Evolutionary conservation across 2,888 invertebrate genomes (phyloP).

Genomic region (Onthophagus sagittarius): DNA sequence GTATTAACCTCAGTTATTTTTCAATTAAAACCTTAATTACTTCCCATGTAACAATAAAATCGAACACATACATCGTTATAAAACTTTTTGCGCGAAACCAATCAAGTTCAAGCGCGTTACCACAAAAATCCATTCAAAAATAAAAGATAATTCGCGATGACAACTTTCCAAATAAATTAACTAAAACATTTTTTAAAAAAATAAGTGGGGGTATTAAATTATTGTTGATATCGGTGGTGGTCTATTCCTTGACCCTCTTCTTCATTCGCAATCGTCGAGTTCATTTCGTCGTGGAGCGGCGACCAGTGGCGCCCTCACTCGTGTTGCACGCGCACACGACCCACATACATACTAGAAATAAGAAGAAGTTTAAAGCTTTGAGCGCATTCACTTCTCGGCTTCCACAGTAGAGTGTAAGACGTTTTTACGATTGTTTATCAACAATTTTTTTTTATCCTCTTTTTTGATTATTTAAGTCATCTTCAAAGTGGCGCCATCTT

Average conservation of each 20-base stretch:
- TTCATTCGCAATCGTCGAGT: conserved; percentile 11
- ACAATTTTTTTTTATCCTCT: neutral
- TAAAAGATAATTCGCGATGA: too few relatives aligned
- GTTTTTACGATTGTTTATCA: conserved; percentile 25
- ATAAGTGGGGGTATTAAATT: neutral
- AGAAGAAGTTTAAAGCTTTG: conserved; percentile 49
- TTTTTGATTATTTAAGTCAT: too few relatives aligned
- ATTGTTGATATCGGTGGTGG: neutral
- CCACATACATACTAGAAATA: conserved; percentile 49
- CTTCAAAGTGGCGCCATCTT: conserved; percentile 6
- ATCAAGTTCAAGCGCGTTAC: too few relatives aligned
- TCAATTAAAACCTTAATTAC: too few relatives aligned
- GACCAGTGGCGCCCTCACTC: conserved; percentile 35
- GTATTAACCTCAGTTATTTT: too few relatives aligned
- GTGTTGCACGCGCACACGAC: conserved; percentile 37
- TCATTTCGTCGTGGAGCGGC: conserved; percentile 34
- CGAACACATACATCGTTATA: too few relatives aligned
- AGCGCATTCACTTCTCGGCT: conserved; percentile 48
- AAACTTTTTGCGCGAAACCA: too few relatives aligned
- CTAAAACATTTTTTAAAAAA: neutral
- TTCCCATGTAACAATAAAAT: too few relatives aligned
- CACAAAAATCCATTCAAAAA: too few relatives aligned
- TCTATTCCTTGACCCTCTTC: conserved; percentile 44
- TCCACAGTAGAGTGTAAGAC: conserved; percentile 46
- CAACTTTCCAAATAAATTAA: too few relatives aligned